Conservation (phyloP, 2,888 invertebrate genomes). For the Dorcus hopei region DNA sequence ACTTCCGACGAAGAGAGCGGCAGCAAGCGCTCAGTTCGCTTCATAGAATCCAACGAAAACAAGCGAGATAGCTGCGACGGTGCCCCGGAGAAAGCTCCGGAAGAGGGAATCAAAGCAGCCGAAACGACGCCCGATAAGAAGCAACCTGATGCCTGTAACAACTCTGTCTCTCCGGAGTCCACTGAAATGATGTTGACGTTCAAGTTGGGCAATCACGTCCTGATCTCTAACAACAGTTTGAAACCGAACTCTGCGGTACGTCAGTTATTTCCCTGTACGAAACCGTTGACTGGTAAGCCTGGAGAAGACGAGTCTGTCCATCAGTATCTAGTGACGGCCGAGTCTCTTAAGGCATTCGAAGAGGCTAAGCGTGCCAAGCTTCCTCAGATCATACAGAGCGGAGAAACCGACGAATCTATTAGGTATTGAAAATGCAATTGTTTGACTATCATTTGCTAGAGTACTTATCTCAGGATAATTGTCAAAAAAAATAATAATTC, state of each 20-base stretch:
- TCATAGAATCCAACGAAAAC: slow-evolving; percentile 54
- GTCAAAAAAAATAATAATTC: too few species aligned
- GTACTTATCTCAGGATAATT: too few species aligned
- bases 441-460: too few species aligned
- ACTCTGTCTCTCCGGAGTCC: slow-evolving; percentile 42
- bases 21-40: slow-evolving; percentile 63
- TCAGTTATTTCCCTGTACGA: slow-evolving; percentile 75
- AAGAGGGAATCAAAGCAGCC: slow-evolving; percentile 39
- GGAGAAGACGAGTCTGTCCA: slow-evolving; percentile 42
- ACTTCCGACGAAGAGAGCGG: slow-evolving; percentile 57
- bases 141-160: slow-evolving; percentile 20
- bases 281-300: slow-evolving; percentile 52
- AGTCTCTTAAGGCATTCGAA: slow-evolving; percentile 70
- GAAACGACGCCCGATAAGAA: slow-evolving; percentile 33
- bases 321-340: slow-evolving; percentile 66
- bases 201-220: slow-evolving; percentile 55
- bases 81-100: slow-evolving; percentile 41
- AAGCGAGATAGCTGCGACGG: slow-evolving; percentile 47
- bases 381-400: slow-evolving; percentile 51
- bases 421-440: slow-evolving; percentile 41
- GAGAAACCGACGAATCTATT: slow-evolving; percentile 63
- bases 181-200: slow-evolving; percentile 57
- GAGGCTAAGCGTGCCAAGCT: slow-evolving; percentile 59
- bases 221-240: slow-evolving; percentile 56
- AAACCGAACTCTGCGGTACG: slow-evolving; percentile 79